A percentile compares a stretch with the other conserved stretches of the same genome.
Evolutionary conservation across 2,797 vertebrate genomes (phyloP).

Genomic region (Lophius americanus): DNA sequence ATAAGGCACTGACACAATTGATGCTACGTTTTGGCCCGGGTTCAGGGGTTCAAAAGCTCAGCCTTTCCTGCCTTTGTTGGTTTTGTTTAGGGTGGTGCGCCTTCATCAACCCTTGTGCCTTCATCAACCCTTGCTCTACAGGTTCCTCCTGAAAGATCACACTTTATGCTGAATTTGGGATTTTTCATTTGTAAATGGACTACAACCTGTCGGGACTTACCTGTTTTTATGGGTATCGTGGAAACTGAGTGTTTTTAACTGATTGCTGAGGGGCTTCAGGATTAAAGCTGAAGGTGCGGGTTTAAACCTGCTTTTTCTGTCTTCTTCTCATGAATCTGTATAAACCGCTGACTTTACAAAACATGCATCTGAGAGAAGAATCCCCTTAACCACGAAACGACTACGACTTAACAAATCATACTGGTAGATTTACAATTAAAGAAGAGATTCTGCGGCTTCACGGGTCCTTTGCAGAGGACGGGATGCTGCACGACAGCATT

Average conservation of each 20-base stretch:
- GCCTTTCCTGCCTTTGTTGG: conserved; percentile 82
- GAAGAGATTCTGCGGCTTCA: conserved; percentile 23
- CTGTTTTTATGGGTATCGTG: conserved; percentile 41
- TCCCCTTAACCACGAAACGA: background rate
- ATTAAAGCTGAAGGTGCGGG: conserved; percentile 59
- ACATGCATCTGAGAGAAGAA: conserved; percentile 5
- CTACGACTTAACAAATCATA: conserved; percentile 1
- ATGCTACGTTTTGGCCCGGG: conserved; percentile 34
- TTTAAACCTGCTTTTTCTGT: conserved; percentile 54
- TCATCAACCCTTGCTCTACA: conserved; percentile 49
- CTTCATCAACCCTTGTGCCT: conserved; percentile 37
- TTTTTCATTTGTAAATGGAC: conserved; percentile 63
- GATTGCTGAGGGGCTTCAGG: conserved; percentile 54
- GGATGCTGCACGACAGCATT: conserved; percentile 38
- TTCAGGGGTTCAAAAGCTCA: conserved; percentile 54
- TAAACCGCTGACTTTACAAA: conserved; percentile 28
- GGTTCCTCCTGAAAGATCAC: conserved; percentile 52
- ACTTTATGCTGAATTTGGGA: conserved; percentile 13
- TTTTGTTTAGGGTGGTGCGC: conserved; percentile 66
- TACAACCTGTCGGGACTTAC: conserved; percentile 15
- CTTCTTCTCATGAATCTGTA: conserved; percentile 24
- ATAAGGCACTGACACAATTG: conserved; percentile 35
- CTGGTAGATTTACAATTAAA: conserved; percentile 21
- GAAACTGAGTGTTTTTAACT: conserved; percentile 19
- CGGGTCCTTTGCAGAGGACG: conserved; percentile 46